Conservation (phyloP, 2,797 vertebrate species). For the Florisuga fusca region DNA sequence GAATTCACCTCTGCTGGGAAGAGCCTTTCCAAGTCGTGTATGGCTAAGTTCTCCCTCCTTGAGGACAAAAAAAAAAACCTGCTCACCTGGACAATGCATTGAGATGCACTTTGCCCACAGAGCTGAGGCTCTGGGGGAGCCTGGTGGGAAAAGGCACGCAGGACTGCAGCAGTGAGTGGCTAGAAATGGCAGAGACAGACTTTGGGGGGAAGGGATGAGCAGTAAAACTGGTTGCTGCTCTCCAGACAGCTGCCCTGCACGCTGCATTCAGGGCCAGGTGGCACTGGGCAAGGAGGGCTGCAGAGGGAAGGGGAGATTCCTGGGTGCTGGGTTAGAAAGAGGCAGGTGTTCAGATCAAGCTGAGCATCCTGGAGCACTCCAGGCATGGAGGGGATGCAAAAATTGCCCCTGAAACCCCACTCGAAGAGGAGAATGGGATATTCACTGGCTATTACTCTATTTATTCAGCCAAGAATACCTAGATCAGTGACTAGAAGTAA, state of each 20-base stretch:
- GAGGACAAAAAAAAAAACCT: not conserved
- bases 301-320: not conserved
- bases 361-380: not conserved
- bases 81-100: not conserved
- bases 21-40: not conserved
- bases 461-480: not conserved
- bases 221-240: not conserved
- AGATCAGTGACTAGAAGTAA: not conserved
- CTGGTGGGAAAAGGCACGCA: not conserved
- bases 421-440: not conserved
- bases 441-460: not conserved
- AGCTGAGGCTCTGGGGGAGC: not conserved
- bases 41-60: not conserved
- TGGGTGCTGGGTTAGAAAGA: not conserved
- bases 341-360: not conserved
- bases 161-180: fast-evolving
- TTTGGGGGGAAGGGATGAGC: not conserved
- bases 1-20: not conserved
- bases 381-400: not conserved
- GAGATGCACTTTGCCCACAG: not conserved
- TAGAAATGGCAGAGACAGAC: not conserved
- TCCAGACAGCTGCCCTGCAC: not conserved
- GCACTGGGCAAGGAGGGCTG: not conserved
- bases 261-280: not conserved
- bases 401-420: not conserved